Percentiles rank a stretch among this genome's conserved stretches.
Evolutionary conservation across 2,797 vertebrate species (phyloP).

Genomic region (Falco cherrug): DNA sequence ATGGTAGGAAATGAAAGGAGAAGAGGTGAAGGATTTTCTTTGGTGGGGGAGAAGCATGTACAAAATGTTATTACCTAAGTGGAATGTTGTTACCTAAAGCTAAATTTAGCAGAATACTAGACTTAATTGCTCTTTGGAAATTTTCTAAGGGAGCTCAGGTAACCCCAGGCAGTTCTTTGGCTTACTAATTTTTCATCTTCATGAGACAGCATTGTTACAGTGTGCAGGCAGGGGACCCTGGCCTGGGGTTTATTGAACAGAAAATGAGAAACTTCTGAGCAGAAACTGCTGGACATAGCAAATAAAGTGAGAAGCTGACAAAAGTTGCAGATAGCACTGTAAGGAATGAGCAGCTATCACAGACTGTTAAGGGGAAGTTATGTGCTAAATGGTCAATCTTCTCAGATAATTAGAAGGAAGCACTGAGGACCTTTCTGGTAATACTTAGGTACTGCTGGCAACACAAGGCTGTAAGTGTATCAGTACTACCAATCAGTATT

Average conservation of each 20-base stretch:
- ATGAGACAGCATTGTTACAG: neutral
- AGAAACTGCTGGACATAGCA: neutral
- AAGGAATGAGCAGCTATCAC: neutral
- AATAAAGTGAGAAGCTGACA: neutral
- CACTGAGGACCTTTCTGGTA: neutral
- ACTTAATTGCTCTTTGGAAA: neutral
- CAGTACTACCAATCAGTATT: neutral
- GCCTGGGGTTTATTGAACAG: neutral
- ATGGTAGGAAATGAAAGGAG: neutral
- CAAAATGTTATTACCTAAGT: neutral
- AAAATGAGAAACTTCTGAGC: neutral
- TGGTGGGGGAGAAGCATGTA: neutral
- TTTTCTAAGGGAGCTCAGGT: neutral
- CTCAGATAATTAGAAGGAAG: neutral
- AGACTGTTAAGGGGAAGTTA: neutral
- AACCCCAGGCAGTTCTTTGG: neutral
- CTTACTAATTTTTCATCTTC: slow-evolving; percentile 6
- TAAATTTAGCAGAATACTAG: neutral
- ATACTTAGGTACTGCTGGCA: too few relatives aligned
- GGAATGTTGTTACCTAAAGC: neutral
- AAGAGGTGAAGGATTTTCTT: neutral
- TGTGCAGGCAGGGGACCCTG: neutral
- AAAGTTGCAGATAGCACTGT: rapidly evolving
- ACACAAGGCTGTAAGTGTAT: neutral
- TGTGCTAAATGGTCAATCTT: neutral